These are phyloP conservation scores for Homalodisca vitripennis DNA, from an alignment of 1,140 invertebrate species.

Conservation along the genomic window DNA sequence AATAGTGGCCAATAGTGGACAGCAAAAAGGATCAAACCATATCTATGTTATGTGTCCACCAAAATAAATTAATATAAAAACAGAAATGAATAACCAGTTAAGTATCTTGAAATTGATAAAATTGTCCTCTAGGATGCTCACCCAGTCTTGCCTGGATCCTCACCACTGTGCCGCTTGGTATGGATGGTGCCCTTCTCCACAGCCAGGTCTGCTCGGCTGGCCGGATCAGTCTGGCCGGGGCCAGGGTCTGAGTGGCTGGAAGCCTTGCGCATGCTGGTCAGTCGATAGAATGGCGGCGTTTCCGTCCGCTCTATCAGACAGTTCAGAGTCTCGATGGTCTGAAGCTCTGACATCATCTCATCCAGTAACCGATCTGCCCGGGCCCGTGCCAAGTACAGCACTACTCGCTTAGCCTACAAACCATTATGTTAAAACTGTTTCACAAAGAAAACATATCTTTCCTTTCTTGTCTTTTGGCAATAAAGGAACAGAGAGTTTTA, in stretches of 20 bases:
- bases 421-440: no score
- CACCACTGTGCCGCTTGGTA: slow-evolving; percentile 92
- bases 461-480: no score
- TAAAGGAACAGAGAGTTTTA: no score
- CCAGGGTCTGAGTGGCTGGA: slow-evolving; percentile 61
- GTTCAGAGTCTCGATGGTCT: slow-evolving; percentile 94
- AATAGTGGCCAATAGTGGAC: no score
- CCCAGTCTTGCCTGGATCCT: slow-evolving; percentile 63
- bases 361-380: slow-evolving; percentile 89
- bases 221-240: slow-evolving; percentile 42
- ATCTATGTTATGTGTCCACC: no score
- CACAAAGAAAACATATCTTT: no score
- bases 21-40: no score
- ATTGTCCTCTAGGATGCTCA: slow-evolving; percentile 43
- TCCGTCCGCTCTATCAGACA: slow-evolving; percentile 94
- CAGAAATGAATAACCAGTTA: no score
- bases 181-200: slow-evolving; percentile 94
- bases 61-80: no score
- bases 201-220: slow-evolving; percentile 50
- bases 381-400: slow-evolving; percentile 86
- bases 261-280: slow-evolving; percentile 88
- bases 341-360: slow-evolving; percentile 95
- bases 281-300: slow-evolving; percentile 87
- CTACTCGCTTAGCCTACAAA: slow-evolving; percentile 87
- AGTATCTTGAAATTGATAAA: no score